These are phyloP conservation scores for Drosophila subobscura DNA, from an alignment of 1,140 invertebrate species.

Conservation along the genomic window DNA sequence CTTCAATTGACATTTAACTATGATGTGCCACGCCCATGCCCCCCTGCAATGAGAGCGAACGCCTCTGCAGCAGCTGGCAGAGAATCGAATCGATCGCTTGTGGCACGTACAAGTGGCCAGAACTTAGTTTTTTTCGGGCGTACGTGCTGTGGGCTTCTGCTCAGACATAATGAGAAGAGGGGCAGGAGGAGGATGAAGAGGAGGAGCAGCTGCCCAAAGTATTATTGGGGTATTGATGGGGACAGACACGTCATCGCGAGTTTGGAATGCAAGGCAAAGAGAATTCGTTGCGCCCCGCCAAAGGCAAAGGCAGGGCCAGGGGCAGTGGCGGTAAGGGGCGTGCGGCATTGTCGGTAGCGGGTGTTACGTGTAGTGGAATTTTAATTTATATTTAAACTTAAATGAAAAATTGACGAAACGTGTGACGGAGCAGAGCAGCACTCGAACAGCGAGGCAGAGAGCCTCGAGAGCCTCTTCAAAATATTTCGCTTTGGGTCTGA, in stretches of 20 bases:
- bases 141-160: slow-evolving; percentile 47
- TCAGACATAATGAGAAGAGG: slow-evolving; percentile 28
- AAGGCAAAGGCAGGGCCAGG: neutral
- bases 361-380: slow-evolving; percentile 29
- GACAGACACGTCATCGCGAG: slow-evolving; percentile 56
- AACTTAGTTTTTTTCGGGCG: slow-evolving; percentile 36
- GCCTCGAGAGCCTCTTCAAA: slow-evolving; percentile 23
- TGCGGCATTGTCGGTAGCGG: too few species aligned
- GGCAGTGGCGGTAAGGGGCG: neutral
- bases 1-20: slow-evolving; percentile 53
- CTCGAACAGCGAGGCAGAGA: slow-evolving; percentile 10
- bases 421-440: slow-evolving; percentile 30
- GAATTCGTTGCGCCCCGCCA: slow-evolving; percentile 62
- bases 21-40: slow-evolving; percentile 30
- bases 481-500: slow-evolving; percentile 56
- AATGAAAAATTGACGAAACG: slow-evolving; percentile 80
- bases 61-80: slow-evolving; percentile 15
- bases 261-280: slow-evolving; percentile 72
- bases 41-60: neutral
- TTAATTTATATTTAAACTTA: slow-evolving; percentile 66
- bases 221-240: slow-evolving; percentile 4
- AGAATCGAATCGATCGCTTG: slow-evolving; percentile 27
- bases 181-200: too few species aligned
- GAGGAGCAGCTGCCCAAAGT: neutral
- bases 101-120: slow-evolving; percentile 46